A percentile compares a stretch with the other conserved stretches of the same genome.
Evolutionary conservation across 2,797 vertebrate species (phyloP).

Genomic region (Enteromius afrohamiltoni): DNA sequence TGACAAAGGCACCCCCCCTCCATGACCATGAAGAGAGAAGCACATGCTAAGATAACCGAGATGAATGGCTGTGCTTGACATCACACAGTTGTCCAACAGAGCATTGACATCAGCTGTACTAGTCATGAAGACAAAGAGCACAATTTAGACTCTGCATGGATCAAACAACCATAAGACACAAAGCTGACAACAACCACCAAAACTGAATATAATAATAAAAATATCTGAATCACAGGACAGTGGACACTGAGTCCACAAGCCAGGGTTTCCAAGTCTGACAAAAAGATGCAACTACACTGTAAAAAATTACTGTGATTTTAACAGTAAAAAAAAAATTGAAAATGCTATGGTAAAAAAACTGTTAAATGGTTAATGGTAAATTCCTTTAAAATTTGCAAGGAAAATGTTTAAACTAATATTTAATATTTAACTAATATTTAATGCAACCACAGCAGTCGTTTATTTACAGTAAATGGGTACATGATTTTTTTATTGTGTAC

Average conservation of each 20-base stretch:
- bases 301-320: too few species aligned
- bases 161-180: not conserved
- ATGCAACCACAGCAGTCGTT: too few species aligned
- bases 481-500: too few species aligned
- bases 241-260: not conserved
- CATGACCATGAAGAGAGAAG: not conserved
- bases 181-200: not conserved
- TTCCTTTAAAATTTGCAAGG: too few species aligned
- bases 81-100: not conserved
- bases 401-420: too few species aligned
- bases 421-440: too few species aligned
- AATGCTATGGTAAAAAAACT: too few species aligned
- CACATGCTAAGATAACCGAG: not conserved
- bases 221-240: not conserved
- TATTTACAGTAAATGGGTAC: too few species aligned
- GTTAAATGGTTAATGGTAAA: too few species aligned
- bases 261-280: not conserved
- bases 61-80: conserved; percentile 7
- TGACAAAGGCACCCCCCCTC: not conserved
- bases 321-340: too few species aligned
- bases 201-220: not conserved
- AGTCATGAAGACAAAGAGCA: conserved; percentile 10
- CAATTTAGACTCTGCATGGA: conserved; percentile 18
- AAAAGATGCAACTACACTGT: not conserved
- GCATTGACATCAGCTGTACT: not conserved